Conservation (phyloP, 2,888 invertebrate genomes). For the Sturmia bella region DNA sequence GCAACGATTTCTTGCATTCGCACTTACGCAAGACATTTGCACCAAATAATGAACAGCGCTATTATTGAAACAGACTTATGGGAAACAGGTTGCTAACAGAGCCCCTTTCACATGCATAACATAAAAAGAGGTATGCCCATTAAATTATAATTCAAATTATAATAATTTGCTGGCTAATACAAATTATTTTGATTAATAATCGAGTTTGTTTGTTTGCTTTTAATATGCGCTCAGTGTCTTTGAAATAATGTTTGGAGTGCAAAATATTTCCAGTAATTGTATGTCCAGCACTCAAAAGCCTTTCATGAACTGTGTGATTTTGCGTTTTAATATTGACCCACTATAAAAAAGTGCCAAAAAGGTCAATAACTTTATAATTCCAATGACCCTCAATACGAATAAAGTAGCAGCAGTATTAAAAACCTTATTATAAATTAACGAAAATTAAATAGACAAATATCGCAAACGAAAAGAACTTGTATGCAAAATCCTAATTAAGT, state of each 20-base stretch:
- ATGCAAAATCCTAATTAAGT: neutral
- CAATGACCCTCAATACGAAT: slow-evolving; percentile 46
- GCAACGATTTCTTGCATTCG: no score
- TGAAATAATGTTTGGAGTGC: neutral
- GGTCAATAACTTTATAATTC: slow-evolving; percentile 56
- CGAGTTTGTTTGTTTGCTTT: slow-evolving; percentile 5
- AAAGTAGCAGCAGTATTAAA: slow-evolving; percentile 4
- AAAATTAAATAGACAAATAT: no score
- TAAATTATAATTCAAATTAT: neutral
- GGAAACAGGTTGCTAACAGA: slow-evolving; percentile 20
- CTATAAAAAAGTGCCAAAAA: slow-evolving; percentile 10
- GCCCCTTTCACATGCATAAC: slow-evolving; percentile 33
- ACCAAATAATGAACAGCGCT: no score
- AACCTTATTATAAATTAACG: slow-evolving; percentile 14
- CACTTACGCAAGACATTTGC: no score
- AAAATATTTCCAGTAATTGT: neutral
- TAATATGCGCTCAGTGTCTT: slow-evolving; percentile 2
- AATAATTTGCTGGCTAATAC: neutral
- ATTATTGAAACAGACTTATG: neutral
- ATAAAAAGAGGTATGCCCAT: neutral
- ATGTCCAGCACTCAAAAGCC: slow-evolving; percentile 32
- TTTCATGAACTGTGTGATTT: slow-evolving; percentile 45
- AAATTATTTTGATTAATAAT: neutral
- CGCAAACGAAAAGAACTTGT: neutral
- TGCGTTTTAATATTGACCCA: slow-evolving; percentile 51